Percentiles rank a stretch among this genome's conserved stretches.
phyloP scores from a whole-genome alignment of 2,888 invertebrate species.

The Caenorhabditis panamensis region DNA sequence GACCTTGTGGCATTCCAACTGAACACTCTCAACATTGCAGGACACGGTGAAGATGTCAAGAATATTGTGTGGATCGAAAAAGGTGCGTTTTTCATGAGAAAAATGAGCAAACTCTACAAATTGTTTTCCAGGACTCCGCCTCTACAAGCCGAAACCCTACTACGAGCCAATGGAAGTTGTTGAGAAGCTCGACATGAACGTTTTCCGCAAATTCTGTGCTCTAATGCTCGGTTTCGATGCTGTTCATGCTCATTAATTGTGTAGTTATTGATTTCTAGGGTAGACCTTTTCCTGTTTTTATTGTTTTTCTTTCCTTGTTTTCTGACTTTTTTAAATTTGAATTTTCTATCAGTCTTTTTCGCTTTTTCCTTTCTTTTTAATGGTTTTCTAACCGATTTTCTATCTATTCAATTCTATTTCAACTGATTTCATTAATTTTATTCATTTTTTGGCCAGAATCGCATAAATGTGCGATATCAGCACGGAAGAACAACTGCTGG shows the following conservation, averaged over 20 bases:
- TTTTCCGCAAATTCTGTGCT: slow-evolving; percentile 75
- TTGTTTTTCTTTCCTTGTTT: slow-evolving; percentile 13
- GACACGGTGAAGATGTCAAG: slow-evolving; percentile 70
- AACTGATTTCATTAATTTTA: background rate
- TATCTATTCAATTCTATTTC: background rate
- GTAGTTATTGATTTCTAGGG: slow-evolving; percentile 20
- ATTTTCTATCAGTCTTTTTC: background rate
- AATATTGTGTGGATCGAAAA: slow-evolving; percentile 79
- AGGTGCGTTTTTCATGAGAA: slow-evolving; percentile 56
- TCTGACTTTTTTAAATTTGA: background rate
- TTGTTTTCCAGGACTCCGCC: slow-evolving; percentile 66
- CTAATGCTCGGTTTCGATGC: slow-evolving; percentile 66
- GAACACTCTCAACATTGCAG: slow-evolving; percentile 82
- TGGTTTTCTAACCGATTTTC: background rate
- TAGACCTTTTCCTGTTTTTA: slow-evolving; percentile 14
- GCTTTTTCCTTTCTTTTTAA: background rate
- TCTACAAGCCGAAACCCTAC: slow-evolving; percentile 77
- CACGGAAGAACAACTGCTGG: slow-evolving; percentile 47
- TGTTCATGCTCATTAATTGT: slow-evolving; percentile 44
- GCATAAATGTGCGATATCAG: slow-evolving; percentile 57
- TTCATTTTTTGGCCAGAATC: background rate
- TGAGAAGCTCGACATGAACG: slow-evolving; percentile 76
- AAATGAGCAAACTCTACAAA: background rate
- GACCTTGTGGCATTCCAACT: slow-evolving; percentile 79
- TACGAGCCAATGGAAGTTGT: slow-evolving; percentile 75